These are phyloP conservation scores for Actinernus sp. DNA, from an alignment of 92 coral and sea anemone species.

Conservation along the genomic window DNA sequence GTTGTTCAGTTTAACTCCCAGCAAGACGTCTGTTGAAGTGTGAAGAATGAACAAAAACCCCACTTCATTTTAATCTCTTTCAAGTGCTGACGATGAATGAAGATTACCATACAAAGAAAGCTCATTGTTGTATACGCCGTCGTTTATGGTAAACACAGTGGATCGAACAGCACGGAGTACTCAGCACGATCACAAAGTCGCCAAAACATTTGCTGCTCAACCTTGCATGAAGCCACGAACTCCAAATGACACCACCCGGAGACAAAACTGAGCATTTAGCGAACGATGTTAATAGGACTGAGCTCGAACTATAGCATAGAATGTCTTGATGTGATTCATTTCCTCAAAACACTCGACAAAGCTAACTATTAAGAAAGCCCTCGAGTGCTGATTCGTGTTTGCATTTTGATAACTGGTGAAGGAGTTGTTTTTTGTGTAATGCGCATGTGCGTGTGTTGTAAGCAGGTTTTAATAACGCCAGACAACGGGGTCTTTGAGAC, in stretches of 20 bases:
- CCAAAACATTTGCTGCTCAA: not conserved
- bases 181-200: constrained; percentile 29
- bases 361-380: not conserved
- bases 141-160: constrained; percentile 40
- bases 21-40: constrained; percentile 15
- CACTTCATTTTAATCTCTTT: constrained; percentile 36
- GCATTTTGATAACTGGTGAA: not conserved
- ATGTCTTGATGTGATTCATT: too few species aligned
- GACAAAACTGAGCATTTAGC: not conserved
- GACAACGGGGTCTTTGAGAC: constrained; percentile 25
- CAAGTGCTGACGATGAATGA: constrained; percentile 26
- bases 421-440: not conserved
- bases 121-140: not conserved
- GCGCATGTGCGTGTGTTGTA: constrained; percentile 31
- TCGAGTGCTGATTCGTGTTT: not conserved
- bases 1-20: not conserved
- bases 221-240: not conserved
- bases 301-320: too few species aligned
- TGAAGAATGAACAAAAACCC: constrained; percentile 14
- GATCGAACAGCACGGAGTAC: constrained; percentile 34
- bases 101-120: constrained; percentile 9
- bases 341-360: too few species aligned
- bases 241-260: not conserved
- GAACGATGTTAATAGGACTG: too few species aligned
- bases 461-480: constrained; percentile 27